These are phyloP conservation scores for Drosophila pandora DNA, from an alignment of 1,140 invertebrate species.

Conservation along the genomic window DNA sequence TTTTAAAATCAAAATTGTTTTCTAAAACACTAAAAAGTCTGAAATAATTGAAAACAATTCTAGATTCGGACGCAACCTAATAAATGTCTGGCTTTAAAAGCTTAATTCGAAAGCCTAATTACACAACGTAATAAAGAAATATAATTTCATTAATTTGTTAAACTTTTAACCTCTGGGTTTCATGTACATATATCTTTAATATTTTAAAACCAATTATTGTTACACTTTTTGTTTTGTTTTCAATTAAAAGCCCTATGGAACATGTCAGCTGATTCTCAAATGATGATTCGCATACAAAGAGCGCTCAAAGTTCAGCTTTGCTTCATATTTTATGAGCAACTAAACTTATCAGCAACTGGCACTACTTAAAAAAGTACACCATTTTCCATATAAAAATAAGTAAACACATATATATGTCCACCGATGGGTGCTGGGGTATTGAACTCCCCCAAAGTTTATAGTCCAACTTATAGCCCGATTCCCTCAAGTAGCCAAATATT, in stretches of 20 bases:
- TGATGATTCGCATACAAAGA: conserved; percentile 34
- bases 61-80: too few relatives aligned
- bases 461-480: conserved; percentile 47
- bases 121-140: too few relatives aligned
- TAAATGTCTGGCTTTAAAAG: not conserved
- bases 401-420: conserved; percentile 9
- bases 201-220: not conserved
- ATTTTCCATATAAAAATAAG: conserved; percentile 39
- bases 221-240: not conserved
- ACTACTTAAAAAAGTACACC: conserved; percentile 41
- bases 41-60: too few relatives aligned
- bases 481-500: conserved; percentile 21
- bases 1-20: too few relatives aligned
- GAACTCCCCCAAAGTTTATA: conserved; percentile 48
- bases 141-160: not conserved
- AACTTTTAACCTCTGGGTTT: not conserved
- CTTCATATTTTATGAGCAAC: conserved; percentile 55
- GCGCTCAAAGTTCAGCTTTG: conserved; percentile 55
- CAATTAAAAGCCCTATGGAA: not conserved
- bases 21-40: too few relatives aligned
- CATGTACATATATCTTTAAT: not conserved
- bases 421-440: conserved; percentile 33
- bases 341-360: conserved; percentile 58
- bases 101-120: not conserved
- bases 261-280: conserved; percentile 46